Evolutionary conservation across 2,797 vertebrate species (phyloP).

Genomic region (Nannoperca obscura): DNA sequence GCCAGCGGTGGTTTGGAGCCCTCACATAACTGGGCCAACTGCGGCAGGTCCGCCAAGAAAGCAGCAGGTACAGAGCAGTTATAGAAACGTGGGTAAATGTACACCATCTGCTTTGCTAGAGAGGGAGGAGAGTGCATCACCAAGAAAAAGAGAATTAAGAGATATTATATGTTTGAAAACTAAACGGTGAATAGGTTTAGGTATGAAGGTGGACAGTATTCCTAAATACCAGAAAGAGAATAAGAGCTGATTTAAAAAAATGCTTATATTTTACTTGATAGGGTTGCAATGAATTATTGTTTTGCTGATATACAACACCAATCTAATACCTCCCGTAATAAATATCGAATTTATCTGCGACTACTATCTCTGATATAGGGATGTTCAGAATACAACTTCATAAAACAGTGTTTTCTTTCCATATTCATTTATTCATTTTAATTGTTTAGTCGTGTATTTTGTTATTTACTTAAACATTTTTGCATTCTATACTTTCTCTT

Average conservation of each 20-base stretch:
- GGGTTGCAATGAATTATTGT: background rate
- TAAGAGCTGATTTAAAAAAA: background rate
- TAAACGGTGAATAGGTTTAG: background rate
- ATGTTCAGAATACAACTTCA: background rate
- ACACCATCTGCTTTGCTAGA: slow-evolving; percentile 89
- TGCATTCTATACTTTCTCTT: background rate
- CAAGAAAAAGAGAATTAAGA: slow-evolving; percentile 19
- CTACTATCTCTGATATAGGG: background rate
- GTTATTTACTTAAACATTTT: background rate
- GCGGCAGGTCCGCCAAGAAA: slow-evolving; percentile 84
- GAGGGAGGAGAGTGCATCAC: slow-evolving; percentile 24
- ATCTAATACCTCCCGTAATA: background rate
- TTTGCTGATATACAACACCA: slow-evolving; percentile 1
- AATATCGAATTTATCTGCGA: background rate
- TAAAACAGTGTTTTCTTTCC: background rate
- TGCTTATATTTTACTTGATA: background rate
- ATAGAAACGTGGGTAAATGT: slow-evolving; percentile 90
- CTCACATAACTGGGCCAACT: slow-evolving; percentile 85
- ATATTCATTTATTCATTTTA: background rate
- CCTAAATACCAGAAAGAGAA: background rate
- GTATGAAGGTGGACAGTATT: background rate
- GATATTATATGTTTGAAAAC: background rate
- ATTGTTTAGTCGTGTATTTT: background rate
- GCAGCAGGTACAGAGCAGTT: slow-evolving; percentile 89
- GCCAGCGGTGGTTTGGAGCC: slow-evolving; percentile 68